Base-by-base conservation (phyloP, 1,140 invertebrate genomes). In the Macrosteles quadrilineatus region DNA sequence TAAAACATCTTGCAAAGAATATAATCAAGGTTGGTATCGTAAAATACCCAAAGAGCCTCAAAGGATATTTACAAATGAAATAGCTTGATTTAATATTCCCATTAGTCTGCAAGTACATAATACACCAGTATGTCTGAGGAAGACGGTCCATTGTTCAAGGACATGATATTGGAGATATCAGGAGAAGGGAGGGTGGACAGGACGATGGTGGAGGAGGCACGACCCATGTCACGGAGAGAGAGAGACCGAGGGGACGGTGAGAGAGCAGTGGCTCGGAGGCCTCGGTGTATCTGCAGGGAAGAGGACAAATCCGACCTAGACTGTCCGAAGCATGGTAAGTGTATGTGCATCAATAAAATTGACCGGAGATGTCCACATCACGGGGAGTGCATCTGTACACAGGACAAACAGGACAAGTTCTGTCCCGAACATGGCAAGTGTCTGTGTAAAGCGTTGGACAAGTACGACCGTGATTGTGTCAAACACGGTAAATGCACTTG, bases 111-210 rank as follows among this genome's bases (percentile, higher is more conserved):
- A n/a, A n/a, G n/a, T n/a, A n/a, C n/a, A n/a, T n/a, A n/a, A n/a
- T n/a, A n/a, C n/a, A n/a, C n/a, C n/a, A n/a, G 4, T 9, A 50
- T 50, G 47, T 17, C 47, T 19, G 47, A 50, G 3, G 3, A 50
- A 19, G 47, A 50, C 3, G 21, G 21, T 3, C 14, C 21, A 50
- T n/a, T 19, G n/a, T 50, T 50, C 21, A 50, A 50, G 21, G 47
- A 50, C n/a, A 50, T 50, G 47, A 50, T 50, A 19, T 4, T 50
- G 21, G 47, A 50, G 21, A 50, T 50, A 50, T 50, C 47, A n/a
- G 47, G 47, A 4, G 47, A 50, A 21, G 47, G 47, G 21, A 50
- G 47, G 21, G n/a, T 50, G 4, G 47, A 50, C 14, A 21, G 21
- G 21, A 9, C 47, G 21, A 50, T 50, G 47, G 14, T 50, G 14